These are phyloP conservation scores for Eilema depressum DNA, from an alignment of 2,888 invertebrate genomes.

Conservation along the genomic window DNA sequence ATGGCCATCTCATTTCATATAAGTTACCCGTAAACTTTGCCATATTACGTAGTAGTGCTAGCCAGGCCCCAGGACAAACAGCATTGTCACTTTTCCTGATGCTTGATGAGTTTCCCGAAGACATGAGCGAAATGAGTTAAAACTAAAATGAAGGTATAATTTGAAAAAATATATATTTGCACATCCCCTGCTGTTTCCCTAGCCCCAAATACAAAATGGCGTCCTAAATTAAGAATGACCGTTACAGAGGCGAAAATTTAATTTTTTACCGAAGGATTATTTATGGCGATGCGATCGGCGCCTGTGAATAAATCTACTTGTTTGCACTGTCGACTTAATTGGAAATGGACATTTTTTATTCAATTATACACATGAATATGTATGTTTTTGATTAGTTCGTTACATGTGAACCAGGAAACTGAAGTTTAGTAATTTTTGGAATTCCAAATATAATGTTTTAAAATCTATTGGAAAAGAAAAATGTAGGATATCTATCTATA, in stretches of 20 bases:
- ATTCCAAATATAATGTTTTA: not conserved
- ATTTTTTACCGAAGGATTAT: conserved; percentile 63
- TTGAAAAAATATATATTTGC: not conserved
- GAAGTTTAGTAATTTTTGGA: not conserved
- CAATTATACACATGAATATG: conserved; percentile 19
- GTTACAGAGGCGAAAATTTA: conserved; percentile 58
- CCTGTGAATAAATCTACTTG: conserved; percentile 58
- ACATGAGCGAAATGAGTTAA: not conserved
- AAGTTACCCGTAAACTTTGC: not conserved
- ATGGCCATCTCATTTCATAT: not conserved
- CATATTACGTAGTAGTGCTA: not conserved
- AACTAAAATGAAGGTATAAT: not conserved
- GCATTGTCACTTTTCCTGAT: not conserved
- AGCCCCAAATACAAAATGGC: conserved; percentile 43
- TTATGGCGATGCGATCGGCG: conserved; percentile 62
- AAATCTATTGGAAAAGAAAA: too few species aligned
- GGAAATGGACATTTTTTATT: conserved; percentile 30
- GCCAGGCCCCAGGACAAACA: not conserved
- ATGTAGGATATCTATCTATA: too few species aligned
- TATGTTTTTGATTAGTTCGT: conserved; percentile 3
- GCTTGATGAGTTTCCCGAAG: not conserved
- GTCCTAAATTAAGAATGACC: conserved; percentile 58
- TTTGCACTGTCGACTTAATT: conserved; percentile 52
- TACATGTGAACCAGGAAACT: not conserved
- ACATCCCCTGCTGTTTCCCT: conserved; percentile 15